Evolutionary conservation across 2,113 vertebrate genomes (phyloP), one percentile per base, ranked within the genome.

Genomic region (Pelmatolapia mariae): DNA sequence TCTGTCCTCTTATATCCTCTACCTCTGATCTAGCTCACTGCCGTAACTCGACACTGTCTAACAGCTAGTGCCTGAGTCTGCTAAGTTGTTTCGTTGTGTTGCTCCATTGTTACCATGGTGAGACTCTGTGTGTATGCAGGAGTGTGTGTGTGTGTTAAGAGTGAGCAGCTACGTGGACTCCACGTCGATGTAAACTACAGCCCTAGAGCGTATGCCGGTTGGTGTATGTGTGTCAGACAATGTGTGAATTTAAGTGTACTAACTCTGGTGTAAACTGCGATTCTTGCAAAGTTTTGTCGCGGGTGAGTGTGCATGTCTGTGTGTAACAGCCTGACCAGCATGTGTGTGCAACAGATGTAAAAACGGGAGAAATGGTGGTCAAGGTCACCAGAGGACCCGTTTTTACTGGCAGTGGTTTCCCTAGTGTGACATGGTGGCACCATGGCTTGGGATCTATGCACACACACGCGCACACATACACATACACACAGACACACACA

Each of bases 11-110:
- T 93, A 83, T 96, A 94, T 93, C 86, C 81, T 88, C 90, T 80
- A 89, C 78, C 83, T 93, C 86, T 84, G 84, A 89, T 84, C 56
- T 84, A 88, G 86, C 90, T 78, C 92, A 90, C 86, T 87, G 87
- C 90, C 81, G 95, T 96, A 97, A 97, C 84, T 95, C 87, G 95
- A 97, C 93, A 96, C 95, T 95, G 94, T 95, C 95, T 96, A 80
- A 96, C 95, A 97, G 94, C 82, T 29, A 91, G 92, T 93, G 96
- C 94, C 96, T 95, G 95, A 94, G 93, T 95, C 95, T 94, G 96
- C 96, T 97, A 97, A 97, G 96, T 97, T 98, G 98, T 97, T 98
- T 97, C 95, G 78, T 96, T 97, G 95, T 98, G 97, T 98, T 98
- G 97, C 97, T 97, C 86, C 96, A 94, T 93, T 59, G 96, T 98